Evolutionary conservation across 2,797 vertebrate genomes (phyloP).

Genomic region (Mallotus villosus): DNA sequence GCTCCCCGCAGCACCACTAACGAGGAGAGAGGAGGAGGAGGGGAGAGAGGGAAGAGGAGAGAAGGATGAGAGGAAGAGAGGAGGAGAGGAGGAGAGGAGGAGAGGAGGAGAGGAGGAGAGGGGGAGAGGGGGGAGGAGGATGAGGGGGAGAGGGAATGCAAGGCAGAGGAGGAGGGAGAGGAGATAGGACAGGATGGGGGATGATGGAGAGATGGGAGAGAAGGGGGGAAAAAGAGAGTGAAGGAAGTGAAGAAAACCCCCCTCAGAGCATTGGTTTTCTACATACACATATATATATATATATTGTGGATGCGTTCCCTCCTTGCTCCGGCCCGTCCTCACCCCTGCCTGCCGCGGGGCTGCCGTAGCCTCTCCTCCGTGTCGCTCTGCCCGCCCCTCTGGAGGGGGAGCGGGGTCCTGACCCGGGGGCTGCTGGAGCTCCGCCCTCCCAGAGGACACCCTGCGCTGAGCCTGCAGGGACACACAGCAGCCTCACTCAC

Average conservation of each 20-base stretch:
- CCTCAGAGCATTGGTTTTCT: slow-evolving; percentile 21
- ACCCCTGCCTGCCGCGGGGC: slow-evolving; percentile 86
- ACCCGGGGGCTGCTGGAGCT: slow-evolving; percentile 89
- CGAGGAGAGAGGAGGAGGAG: slow-evolving; percentile 5
- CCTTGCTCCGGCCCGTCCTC: slow-evolving; percentile 45
- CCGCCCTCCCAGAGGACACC: slow-evolving; percentile 82
- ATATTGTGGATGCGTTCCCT: slow-evolving; percentile 60
- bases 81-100: background rate
- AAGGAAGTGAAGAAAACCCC: slow-evolving; percentile 44
- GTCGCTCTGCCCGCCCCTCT: slow-evolving; percentile 80
- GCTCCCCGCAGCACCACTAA: slow-evolving; percentile 50
- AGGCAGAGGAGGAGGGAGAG: background rate
- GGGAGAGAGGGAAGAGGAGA: slow-evolving; percentile 1
- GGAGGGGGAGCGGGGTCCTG: slow-evolving; percentile 84
- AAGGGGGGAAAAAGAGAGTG: background rate
- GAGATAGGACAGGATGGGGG: background rate
- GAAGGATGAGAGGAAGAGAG: background rate
- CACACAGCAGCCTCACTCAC: slow-evolving; percentile 11
- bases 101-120: background rate
- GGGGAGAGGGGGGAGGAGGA: background rate
- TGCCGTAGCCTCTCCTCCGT: slow-evolving; percentile 78
- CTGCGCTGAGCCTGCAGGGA: slow-evolving; percentile 73
- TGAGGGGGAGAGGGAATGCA: background rate
- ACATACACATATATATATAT: slow-evolving; percentile 81
- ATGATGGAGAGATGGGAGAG: background rate